Evolutionary conservation across 2,113 vertebrate species (phyloP), one percentile per base, ranked within the genome.

Genomic region (Eretmodus cyanostictus): DNA sequence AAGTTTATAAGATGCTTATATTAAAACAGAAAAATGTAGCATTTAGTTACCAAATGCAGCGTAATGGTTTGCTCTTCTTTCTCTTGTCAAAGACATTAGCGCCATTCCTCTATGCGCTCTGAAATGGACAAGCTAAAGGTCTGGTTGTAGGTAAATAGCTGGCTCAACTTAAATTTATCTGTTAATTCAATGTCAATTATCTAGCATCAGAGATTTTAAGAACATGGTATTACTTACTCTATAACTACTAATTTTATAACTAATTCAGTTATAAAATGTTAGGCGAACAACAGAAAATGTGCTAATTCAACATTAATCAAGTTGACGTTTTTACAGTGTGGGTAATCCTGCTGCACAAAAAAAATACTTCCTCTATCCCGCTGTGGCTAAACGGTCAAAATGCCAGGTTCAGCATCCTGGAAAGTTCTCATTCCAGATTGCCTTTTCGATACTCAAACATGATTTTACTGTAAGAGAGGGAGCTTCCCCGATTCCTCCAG

Each of bases 291-390:
- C 24, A 68, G 36, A 68, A 68, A 68, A 68, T 40, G 36, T 68
- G 11, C 0, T 14, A 40, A 68, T 68, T 68, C 63, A 40, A 40
- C 63, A 68, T 68, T 40, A 68, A 68, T 68, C 63, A 40, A 40
- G 1, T 68, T 68, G 63, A 68, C 63, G 63, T 68, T 68, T 68
- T 68, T 40, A 68, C 63, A 68, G n/a, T 68, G 36, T 71, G 63
- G 63, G 63, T 68, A 68, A 68, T 68, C 63, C 63, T 68, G 63
- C 34, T 40, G 63, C 63, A 40, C 63, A 66, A 68, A 68, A 68
- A 68, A 68, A 22, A 68, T 14, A 68, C 63, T 68, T 68, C 63
- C 63, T 68, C 63, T 24, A 68, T 68, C 63, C 63, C 63, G 7
- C 63, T 68, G 63, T 68, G 63, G 63, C 63, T 68, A 68, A 68